Evolutionary conservation across 2,888 invertebrate species (phyloP), one percentile per base, ranked within the genome.

Genomic region (Hipparchia sbordonii): DNA sequence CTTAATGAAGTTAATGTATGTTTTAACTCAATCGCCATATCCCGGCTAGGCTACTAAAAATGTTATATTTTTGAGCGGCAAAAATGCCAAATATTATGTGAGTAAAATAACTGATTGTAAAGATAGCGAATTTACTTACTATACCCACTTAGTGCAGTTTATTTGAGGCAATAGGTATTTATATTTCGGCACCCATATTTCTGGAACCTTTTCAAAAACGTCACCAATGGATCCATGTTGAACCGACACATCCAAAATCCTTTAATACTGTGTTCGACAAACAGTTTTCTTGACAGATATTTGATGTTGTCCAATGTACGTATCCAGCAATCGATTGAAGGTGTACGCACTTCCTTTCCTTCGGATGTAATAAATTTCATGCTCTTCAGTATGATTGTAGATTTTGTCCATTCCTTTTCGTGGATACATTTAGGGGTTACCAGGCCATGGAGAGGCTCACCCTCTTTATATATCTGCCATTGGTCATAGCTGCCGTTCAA

Each of bases 251-350:
- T 54, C 54, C 54, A 54, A n/a, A 54, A 54, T 54, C 54, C 54
- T 54, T 54, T 54, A 54, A 13, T 54, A 12, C 12, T 54, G n/a
- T 54, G 6, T 54, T 54, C 5, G n/a, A 54, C 54, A 54, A 54
- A 54, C n/a, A 54, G 54, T n/a, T 54, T 54, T 54, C 54, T 54
- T 54, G 54, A 54, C n/a, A 54, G 12, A n/a, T 54, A 54, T 13
- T 12, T 54, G 4, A 54, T n/a, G 54, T 54, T 54, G 6, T 54
- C n/a, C 54, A 54, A 54, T 13, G 54, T 54, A 54, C n/a, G 6
- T 54, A 54, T 54, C 54, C 54, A 54, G 6, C 54, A 54, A n/a
- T 54, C 54, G 13, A 56, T 13, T 56, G 56, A 8, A 56, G 56
- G 56, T 23, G 56, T 56, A 2, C 56, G 7, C 7, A 56, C 56